Conservation (phyloP, 2,113 vertebrate species). For the Nyctibius bracteatus region DNA sequence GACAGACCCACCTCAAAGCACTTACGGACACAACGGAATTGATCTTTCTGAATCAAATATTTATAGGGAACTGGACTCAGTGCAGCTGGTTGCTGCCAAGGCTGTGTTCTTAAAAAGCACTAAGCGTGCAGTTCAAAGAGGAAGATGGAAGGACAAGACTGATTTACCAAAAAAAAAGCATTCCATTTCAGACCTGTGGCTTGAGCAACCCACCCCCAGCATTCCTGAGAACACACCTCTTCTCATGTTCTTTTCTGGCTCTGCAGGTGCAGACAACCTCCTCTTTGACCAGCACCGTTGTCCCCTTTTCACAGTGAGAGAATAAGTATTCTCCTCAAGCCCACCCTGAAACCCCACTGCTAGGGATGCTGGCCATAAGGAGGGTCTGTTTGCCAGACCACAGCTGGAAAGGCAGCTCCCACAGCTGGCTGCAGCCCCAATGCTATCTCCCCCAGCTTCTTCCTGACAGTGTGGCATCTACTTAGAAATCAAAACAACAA, state of each 20-base stretch:
- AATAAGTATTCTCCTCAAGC: neutral
- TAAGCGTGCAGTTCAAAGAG: neutral
- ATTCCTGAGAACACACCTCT: neutral
- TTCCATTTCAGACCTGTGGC: neutral
- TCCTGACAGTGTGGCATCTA: neutral
- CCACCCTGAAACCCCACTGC: neutral
- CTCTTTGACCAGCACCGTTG: neutral
- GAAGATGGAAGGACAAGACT: neutral
- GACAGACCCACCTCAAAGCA: neutral
- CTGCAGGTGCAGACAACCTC: neutral
- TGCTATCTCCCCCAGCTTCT: neutral
- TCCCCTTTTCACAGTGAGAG: neutral
- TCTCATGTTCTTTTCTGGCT: neutral
- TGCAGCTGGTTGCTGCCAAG: neutral
- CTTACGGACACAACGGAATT: neutral
- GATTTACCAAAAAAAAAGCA: neutral
- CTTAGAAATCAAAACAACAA: neutral
- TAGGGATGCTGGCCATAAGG: neutral
- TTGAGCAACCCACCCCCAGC: neutral
- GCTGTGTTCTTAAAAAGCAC: constrained; percentile 37
- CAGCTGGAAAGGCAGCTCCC: neutral
- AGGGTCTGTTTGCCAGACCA: neutral
- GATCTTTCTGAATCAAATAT: constrained; percentile 28
- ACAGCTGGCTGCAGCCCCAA: neutral
- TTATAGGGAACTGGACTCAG: neutral